Base-by-base conservation (phyloP, 2,797 vertebrate species). In the Huso huso region DNA sequence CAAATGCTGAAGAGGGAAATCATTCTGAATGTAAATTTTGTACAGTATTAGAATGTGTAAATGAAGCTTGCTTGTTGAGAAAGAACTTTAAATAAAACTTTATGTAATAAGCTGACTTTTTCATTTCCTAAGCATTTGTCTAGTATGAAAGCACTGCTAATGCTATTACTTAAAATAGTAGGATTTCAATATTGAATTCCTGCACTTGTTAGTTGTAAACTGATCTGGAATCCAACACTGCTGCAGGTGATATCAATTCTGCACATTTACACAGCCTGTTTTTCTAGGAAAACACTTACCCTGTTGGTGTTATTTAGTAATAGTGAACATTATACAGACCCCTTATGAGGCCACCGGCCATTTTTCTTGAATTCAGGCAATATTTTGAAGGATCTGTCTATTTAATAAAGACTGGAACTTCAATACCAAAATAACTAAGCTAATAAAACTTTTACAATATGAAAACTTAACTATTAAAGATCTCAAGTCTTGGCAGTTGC, bases 21-120 rank as follows among this genome's bases (percentile, higher is more conserved):
- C 3, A 37, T 37, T 37, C 80, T 81, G 71, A 80, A 82, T 91
- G 89, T 91, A 91, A 90, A 90, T 90, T 88, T 88, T 91, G 89
- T 91, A 91, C 84, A 90, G 74, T 82, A 85, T 81, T 88, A 89
- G 88, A 86, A 87, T 85, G 86, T 90, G 81, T 89, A 91, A 90
- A 91, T 90, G 84, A 87, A 83, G 89, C 89, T 87, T 91, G 90
- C 89, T 86, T 85, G 87, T 85, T 88, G 86, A 84, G 86, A 83
- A 77, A 83, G 83, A 83, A 87, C 83, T 91, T 90, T 88, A 90
- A 91, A 90, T 89, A 90, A 91, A 90, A 87, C 82, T 88, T 91
- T 91, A 89, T 88, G 88, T 90, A 90, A 79, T 83, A 88, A 88
- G 79, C 81, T 72, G 79, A 59, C n/a, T 62, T 48, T 23, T 8